phyloP scores from a whole-genome alignment of 2,113 vertebrate species.

The Rynchops niger region DNA sequence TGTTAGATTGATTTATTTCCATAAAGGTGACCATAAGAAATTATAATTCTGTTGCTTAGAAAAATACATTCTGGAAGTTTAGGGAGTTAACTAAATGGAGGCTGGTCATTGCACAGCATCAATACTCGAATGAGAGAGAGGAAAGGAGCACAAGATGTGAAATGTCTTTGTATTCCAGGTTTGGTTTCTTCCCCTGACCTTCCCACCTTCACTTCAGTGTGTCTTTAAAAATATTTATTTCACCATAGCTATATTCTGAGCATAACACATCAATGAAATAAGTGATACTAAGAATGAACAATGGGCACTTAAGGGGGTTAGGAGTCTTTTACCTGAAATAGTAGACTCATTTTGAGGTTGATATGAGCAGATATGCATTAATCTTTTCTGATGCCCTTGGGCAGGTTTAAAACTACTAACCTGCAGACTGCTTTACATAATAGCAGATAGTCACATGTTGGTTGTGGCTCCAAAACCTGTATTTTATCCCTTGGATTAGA shows the following conservation, averaged over 20 bases:
- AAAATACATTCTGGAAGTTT: background rate
- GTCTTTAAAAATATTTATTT: conserved; percentile 15
- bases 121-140: background rate
- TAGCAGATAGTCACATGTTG: background rate
- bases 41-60: background rate
- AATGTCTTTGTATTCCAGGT: background rate
- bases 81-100: background rate
- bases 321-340: background rate
- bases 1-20: conserved; percentile 20
- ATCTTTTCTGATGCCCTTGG: background rate
- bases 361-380: background rate
- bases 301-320: background rate
- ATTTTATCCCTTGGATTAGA: background rate
- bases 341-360: background rate
- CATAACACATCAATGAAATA: background rate
- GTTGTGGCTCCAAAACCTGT: background rate
- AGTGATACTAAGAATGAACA: conserved; percentile 4
- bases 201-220: background rate
- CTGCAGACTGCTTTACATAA: background rate
- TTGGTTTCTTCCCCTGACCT: background rate
- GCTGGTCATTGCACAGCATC: background rate
- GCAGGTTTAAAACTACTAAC: background rate
- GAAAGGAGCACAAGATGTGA: background rate
- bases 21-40: background rate
- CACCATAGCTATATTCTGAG: background rate